These are phyloP conservation scores for Drosophila recens DNA, from an alignment of 2,888 invertebrate genomes.

Conservation along the genomic window DNA sequence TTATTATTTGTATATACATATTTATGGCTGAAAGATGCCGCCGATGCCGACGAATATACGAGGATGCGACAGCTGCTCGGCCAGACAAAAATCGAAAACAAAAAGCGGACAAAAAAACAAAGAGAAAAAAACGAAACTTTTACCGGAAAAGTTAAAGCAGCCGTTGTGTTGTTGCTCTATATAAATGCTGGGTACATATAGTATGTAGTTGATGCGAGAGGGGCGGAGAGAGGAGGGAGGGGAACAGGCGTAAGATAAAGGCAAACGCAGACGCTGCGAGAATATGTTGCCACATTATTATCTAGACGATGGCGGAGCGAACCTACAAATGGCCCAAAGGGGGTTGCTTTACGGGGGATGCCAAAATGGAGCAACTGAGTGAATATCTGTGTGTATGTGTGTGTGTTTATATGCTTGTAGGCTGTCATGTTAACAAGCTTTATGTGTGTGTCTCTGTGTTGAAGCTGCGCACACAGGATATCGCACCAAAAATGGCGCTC, in stretches of 20 bases:
- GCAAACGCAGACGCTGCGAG: constrained; percentile 74
- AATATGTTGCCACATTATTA: constrained; percentile 81
- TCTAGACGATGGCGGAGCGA: constrained; percentile 61
- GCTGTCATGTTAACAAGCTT: constrained; percentile 81
- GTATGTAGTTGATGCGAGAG: constrained; percentile 6
- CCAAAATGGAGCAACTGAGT: constrained; percentile 57
- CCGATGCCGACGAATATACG: constrained; percentile 40
- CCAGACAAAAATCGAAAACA: constrained; percentile 61
- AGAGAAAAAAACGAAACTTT: constrained; percentile 40
- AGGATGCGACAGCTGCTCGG: constrained; percentile 69
- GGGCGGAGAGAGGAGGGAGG: constrained; percentile 13
- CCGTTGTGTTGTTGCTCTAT: constrained; percentile 43
- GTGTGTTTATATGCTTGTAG: constrained; percentile 78
- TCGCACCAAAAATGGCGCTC: constrained; percentile 57
- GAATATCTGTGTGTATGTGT: constrained; percentile 17
- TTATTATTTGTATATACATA: constrained; percentile 68
- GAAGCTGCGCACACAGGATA: constrained; percentile 62
- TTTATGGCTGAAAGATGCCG: constrained; percentile 64
- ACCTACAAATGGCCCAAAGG: constrained; percentile 40
- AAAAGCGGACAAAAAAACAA: constrained; percentile 16
- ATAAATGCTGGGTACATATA: constrained; percentile 43
- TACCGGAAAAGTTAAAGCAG: constrained; percentile 63
- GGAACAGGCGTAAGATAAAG: constrained; percentile 57
- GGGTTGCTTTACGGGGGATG: constrained; percentile 34
- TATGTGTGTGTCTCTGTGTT: constrained; percentile 64